Base-by-base conservation (phyloP, 2,113 vertebrate species). In the Rhineura floridana region DNA sequence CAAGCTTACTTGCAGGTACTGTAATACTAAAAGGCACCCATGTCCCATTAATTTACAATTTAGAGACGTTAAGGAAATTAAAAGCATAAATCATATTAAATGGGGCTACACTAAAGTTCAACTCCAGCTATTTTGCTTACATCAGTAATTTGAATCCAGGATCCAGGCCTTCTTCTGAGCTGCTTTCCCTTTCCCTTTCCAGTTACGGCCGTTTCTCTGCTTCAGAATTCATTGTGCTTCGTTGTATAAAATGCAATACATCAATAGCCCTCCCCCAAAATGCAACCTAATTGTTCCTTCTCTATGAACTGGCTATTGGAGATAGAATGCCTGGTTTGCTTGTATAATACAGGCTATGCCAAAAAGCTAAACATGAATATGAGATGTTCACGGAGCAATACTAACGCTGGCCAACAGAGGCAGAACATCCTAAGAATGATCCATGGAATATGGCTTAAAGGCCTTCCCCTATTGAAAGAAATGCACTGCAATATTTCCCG, bases 1-100 rank as follows among this genome's bases (percentile, higher is more conserved):
- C 25, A 46, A 1, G 13, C 0, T 86, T 90, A 70, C 87, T 90
- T 92, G 88, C 85, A 52, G 78, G 3, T 92, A 3, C 2, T 86
- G 17, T 81, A 81, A 42, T 44, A 39, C 50, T 42, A 69, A 89
- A 81, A 80, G 59, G 62, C 3, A 83, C 46, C 70, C 59, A 44
- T 12, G 0, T 84, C n/a, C 73, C 12, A 72, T 91, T 78, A 83
- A 55, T 89, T 91, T 94, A 44, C 73, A 84, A 50, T 83, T 90
- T 91, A 89, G 42, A 90, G 25, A 93, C 7, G 44, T 89, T 88
- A 90, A 95, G 81, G 52, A 89, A 90, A 85, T 91, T 91, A 86
- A 86, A 95, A 93, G 48, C 77, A 86, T 30, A 85, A 84, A 73
- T 30, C 48, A 77, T 91, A 52, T 19, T 65, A 83, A 72, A 7